Base-by-base conservation (phyloP, 1,140 invertebrate genomes). In the Glossosoma conforme region DNA sequence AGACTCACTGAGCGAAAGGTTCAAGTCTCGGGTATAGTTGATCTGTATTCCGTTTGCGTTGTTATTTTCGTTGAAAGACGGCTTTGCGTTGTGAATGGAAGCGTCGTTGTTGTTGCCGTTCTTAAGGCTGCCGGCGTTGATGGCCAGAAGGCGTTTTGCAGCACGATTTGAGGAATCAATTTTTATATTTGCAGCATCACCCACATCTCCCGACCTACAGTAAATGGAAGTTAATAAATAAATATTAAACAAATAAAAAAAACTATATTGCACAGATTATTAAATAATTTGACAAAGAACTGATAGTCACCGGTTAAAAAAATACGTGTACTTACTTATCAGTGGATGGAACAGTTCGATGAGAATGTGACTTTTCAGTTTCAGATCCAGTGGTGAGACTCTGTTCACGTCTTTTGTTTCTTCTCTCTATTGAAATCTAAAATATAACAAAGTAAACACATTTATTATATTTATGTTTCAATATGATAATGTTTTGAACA, bases 341-440 rank as follows among this genome's bases (percentile, higher is more conserved):
- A 3, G 67, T 56, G 0, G 67, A 67, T 22, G 67, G 68, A 1
- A 69, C 74, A 0, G 72, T 70, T 56, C 79, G 82, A 58, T 80
- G 77, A 0, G 82, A 83, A 47, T 80, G 80, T 2, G 85, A 87
- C 54, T 80, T 81, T 58, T 89, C 86, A 1, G 85, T 88, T 59
- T 88, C 85, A 0, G 85, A 87, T 1, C 83, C 83, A 0, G 84
- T 82, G 1, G 77, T 81, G 49, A 78, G 69, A 33, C 75, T 77
- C 62, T 72, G 70, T 32, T 74, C 72, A 57, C 53, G 71, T 46
- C 65, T 77, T 76, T 60, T 82, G 72, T 68, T 86, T 71, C 59
- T 79, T 72, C 50, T 76, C 62, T 60, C 78, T 69, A 73, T 79
- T 61, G 60, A 72, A 63, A 73, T 70, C 70, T 74, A 60, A 1